Percentiles rank a stretch among this genome's conserved stretches.
phyloP scores from a whole-genome alignment of 2,888 invertebrate species.

The Noctua janthina region DNA sequence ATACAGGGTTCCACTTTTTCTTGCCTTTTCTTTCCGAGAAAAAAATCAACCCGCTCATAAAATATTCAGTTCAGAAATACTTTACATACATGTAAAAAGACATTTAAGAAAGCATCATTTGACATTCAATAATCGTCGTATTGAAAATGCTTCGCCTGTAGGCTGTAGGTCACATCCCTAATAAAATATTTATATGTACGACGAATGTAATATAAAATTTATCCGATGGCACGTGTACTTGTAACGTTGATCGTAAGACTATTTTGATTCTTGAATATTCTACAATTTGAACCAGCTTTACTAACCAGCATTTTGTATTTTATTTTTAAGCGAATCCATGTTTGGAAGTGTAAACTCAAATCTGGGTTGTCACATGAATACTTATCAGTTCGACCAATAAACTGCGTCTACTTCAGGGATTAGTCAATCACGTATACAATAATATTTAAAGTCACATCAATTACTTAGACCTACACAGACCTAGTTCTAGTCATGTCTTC shows the following conservation, averaged over 20 bases:
- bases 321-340: background rate
- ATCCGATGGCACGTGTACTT: constrained; percentile 18
- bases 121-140: constrained; percentile 30
- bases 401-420: background rate
- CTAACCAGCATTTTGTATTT: background rate
- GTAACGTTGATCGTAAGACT: background rate
- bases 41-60: background rate
- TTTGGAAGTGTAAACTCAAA: constrained; percentile 21
- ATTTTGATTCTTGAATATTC: constrained; percentile 3
- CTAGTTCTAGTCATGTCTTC: background rate
- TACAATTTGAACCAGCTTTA: background rate
- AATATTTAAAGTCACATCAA: background rate
- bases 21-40: no score
- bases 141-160: constrained; percentile 22
- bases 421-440: background rate
- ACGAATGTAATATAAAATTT: constrained; percentile 29
- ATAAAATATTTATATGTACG: constrained; percentile 38
- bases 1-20: background rate
- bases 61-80: background rate
- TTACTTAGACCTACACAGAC: background rate
- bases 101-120: background rate
- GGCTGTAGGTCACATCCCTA: constrained; percentile 32
- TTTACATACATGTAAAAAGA: background rate
- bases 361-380: constrained; percentile 6
- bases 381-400: background rate